phyloP scores from a whole-genome alignment of 1,140 invertebrate species.

The Drosophila teissieri region DNA sequence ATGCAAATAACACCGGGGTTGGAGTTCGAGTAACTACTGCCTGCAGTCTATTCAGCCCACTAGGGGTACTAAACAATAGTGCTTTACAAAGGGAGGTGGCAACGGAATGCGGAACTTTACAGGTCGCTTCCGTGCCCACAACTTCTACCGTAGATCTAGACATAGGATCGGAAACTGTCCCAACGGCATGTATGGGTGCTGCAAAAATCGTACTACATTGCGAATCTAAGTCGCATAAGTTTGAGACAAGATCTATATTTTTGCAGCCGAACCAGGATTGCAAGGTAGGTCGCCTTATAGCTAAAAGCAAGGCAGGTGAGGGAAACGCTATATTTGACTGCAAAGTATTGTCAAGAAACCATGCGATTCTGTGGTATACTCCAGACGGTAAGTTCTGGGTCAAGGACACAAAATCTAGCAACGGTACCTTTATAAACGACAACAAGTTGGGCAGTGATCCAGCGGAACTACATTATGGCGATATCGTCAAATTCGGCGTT shows the following conservation, averaged over 20 bases:
- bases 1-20: slow-evolving; percentile 40
- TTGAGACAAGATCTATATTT: slow-evolving; percentile 89
- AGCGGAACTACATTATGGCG: slow-evolving; percentile 96
- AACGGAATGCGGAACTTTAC: slow-evolving; percentile 12
- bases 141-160: background rate
- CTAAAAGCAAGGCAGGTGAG: slow-evolving; percentile 91
- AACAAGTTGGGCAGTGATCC: slow-evolving; percentile 92
- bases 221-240: slow-evolving; percentile 96
- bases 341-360: slow-evolving; percentile 98
- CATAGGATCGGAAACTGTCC: background rate
- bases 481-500: slow-evolving; percentile 99
- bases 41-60: slow-evolving; percentile 45
- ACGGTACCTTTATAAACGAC: slow-evolving; percentile 99
- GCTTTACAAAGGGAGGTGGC: slow-evolving; percentile 28
- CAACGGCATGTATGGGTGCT: slow-evolving; percentile 21
- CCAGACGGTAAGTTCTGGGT: slow-evolving; percentile 92
- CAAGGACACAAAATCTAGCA: slow-evolving; percentile 96
- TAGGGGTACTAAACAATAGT: slow-evolving; percentile 53
- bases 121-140: background rate
- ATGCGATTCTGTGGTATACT: slow-evolving; percentile 96
- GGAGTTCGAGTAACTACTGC: slow-evolving; percentile 9
- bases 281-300: slow-evolving; percentile 97
- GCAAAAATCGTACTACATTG: slow-evolving; percentile 93
- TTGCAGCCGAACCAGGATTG: slow-evolving; percentile 87
- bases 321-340: slow-evolving; percentile 99